A percentile compares a stretch with the other conserved stretches of the same genome.
phyloP scores from a whole-genome alignment of 2,888 invertebrate species.

The Drosophila meridionalis region DNA sequence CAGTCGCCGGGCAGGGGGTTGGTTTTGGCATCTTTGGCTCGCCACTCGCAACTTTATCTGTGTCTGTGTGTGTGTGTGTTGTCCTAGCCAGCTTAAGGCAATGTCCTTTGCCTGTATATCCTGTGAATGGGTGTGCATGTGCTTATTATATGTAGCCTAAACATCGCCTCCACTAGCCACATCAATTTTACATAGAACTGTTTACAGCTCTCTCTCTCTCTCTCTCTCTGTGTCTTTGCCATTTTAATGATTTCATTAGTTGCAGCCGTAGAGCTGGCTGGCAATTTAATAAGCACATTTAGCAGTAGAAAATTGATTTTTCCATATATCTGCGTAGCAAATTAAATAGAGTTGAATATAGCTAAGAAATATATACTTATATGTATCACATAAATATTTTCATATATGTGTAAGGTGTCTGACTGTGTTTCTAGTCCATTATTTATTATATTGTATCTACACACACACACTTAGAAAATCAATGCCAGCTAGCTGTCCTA shows the following conservation, averaged over 20 bases:
- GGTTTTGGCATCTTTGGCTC: conserved; percentile 58
- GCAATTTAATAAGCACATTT: conserved; percentile 58
- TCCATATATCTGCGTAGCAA: neutral
- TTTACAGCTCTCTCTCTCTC: neutral
- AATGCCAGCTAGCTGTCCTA: conserved; percentile 29
- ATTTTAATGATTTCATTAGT: conserved; percentile 78
- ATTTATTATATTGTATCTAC: neutral
- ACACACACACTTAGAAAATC: neutral
- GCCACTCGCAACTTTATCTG: conserved; percentile 68
- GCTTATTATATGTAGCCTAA: conserved; percentile 63
- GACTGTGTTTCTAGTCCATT: neutral
- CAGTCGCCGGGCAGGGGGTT: conserved; percentile 17
- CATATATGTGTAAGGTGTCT: neutral
- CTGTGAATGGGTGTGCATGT: conserved; percentile 23
- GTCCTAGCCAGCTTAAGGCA: conserved; percentile 70
- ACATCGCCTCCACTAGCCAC: conserved; percentile 75
- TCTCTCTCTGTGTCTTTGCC: conserved; percentile 26
- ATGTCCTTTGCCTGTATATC: conserved; percentile 67
- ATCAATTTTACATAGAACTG: conserved; percentile 67
- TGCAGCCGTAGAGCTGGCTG: conserved; percentile 35
- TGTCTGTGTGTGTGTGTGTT: conserved; percentile 24
- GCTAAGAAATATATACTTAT: neutral
- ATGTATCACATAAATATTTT: neutral
- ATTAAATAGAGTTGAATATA: conserved; percentile 5
- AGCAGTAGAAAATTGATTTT: conserved; percentile 60